A percentile compares a stretch with the other conserved stretches of the same genome.
phyloP scores from a whole-genome alignment of 2,797 vertebrate genomes.

The Catharus ustulatus region DNA sequence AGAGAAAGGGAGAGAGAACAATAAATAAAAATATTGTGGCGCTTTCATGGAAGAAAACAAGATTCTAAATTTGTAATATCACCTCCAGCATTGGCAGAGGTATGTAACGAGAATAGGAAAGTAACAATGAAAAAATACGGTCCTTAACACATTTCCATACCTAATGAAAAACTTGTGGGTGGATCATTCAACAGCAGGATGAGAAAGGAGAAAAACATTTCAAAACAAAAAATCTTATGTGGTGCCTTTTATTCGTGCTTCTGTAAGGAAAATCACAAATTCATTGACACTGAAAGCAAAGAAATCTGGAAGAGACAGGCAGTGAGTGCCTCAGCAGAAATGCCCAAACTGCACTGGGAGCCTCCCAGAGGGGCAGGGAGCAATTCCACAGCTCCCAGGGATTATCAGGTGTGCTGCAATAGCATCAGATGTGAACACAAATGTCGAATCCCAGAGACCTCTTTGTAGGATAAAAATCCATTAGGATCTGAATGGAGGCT shows the following conservation, averaged over 20 bases:
- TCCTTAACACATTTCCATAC: background rate
- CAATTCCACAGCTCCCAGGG: background rate
- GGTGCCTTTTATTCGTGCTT: background rate
- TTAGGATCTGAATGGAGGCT: background rate
- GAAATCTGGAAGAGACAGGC: background rate
- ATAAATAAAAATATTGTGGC: conserved; percentile 9
- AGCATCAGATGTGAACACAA: background rate
- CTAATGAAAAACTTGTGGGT: background rate
- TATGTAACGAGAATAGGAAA: background rate
- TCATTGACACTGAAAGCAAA: background rate
- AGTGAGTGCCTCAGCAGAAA: background rate
- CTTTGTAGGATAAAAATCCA: background rate
- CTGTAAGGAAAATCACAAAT: background rate
- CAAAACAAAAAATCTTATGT: background rate
- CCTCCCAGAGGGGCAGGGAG: background rate
- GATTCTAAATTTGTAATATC: background rate
- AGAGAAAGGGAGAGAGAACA: conserved; percentile 19
- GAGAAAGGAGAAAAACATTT: background rate
- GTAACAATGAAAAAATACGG: background rate
- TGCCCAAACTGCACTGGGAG: background rate
- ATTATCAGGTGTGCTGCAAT: background rate
- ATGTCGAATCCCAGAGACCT: background rate
- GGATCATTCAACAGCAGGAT: background rate
- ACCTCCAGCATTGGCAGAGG: background rate
- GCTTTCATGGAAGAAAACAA: background rate